Evolutionary conservation across 1,140 invertebrate species (phyloP), one percentile per base, ranked within the genome.

Genomic region (Halictus rubicundus): DNA sequence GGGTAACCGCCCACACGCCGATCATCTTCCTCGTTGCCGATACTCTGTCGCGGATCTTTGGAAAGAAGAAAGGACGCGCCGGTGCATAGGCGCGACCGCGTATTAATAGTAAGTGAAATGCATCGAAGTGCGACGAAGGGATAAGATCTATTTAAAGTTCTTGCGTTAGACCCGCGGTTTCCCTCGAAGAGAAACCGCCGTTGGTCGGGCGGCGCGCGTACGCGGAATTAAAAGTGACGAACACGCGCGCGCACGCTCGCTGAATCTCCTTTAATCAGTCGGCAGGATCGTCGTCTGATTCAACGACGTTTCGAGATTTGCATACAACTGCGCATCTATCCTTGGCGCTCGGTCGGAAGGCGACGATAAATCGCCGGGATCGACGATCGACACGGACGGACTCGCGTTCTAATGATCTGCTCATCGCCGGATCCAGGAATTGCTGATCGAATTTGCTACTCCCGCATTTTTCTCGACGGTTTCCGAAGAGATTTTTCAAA

Each of bases 281-380:
- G 37, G 27, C 32, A 21, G 8, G 37, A 78, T 61, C 57, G 21
- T 39, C 46, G 32, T 63, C 32, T 72, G 76, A 78, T 71, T 78
- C 76, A 78, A 78, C 63, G 46, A 23, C 59, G 57, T 42, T 60
- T 54, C 27, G 19, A 39, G 27, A 78, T 78, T 78, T 78, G 37
- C 76, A 78, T 78, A 64, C 68, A 63, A 78, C 75, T 78, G 66
- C 75, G 75, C 68, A 52, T 63, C 68, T 42, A 70, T 70, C 23
- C 66, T 63, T 42, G 75, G 42, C 39, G 64, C 14, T 21, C 42
- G 42, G 42, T 59, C 73, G 25, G 39, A 25, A 52, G 57, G 68
- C 19, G 27, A 27, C 37, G 39, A 78, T 60, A 63, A 61, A 63
- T 39, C 14, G 19, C 19, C 32, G 21, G 27, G 46, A 39, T 61